Base-by-base conservation (phyloP, 2,888 invertebrate species). In the Meloe dianella region DNA sequence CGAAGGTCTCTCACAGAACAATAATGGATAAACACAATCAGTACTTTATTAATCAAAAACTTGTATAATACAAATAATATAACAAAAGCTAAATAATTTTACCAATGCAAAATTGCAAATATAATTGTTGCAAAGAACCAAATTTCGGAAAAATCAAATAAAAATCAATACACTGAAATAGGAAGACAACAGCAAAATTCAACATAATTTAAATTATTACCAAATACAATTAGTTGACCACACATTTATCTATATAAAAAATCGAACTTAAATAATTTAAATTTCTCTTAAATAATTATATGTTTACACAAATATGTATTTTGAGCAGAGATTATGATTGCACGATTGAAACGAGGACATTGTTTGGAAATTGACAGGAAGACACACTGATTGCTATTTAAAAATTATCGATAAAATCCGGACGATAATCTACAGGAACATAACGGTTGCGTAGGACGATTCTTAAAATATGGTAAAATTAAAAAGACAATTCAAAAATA, bases 401-500 rank as follows among this genome's bases (percentile, higher is more conserved):
- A 35, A 14, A 41, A 17, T 3, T 27, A 27, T 27, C 2, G 2
- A 27, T 27, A 4, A 27, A 27, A 3, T 27, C 27, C 4, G 2
- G 27, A 27, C 2, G 2, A 27, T 4, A 27, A 27, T 27, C 27
- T 27, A 27, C 27, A 27, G 27, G 27, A 27, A 27, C 27, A 27
- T 27, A 27, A 2, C 27, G 27, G 27, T 27, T 27, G 27, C 27
- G 27, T 27, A 27, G n/a, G 27, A 27, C 27, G 4, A 27, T 35
- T 35, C n/a, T n/a, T n/a, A n/a, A n/a, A n/a, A n/a, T n/a, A n/a
- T n/a, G n/a, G n/a, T n/a, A n/a, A n/a, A n/a, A n/a, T n/a, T n/a
- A n/a, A n/a, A n/a, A n/a, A 14, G 1, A 35, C 35, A 35, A 35
- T 32, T 66, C 65, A 77, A 69, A 77, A 75, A 66, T 77, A 77